Evolutionary conservation across 2,888 invertebrate species (phyloP), one percentile per base, ranked within the genome.

Genomic region (Cantharis rufa): DNA sequence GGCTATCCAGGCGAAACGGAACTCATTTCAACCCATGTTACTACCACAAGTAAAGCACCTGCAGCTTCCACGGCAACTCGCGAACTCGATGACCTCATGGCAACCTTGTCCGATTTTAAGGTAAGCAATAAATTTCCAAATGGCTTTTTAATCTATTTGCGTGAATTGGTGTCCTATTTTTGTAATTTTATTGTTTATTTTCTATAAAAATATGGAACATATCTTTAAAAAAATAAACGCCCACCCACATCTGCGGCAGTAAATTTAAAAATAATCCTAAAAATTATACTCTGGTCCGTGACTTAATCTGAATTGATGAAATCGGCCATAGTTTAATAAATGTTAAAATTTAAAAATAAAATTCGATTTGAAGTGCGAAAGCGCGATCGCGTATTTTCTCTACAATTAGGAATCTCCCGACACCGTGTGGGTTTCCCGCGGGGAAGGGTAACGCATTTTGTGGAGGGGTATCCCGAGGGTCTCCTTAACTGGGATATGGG

Each of bases 11-110:
- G 92, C 87, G 78, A 90, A 88, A 81, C 91, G 86, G 70, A 91
- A 89, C 84, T 88, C 70, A 83, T 88, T 70, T 87, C 92, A 21
- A 90, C 91, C 81, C 91, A 92, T 80, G 89, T 91, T 80, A 91
- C 91, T 15, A 90, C 91, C 66, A 90, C 86, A 3, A 83, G 84
- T 61, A 81, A 86, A 16, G 84, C 86, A 9, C 84, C 83, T 15
- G 86, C 87, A 75, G 95, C 97, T 18, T 97, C 97, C 72, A 94
- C 95, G 78, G 98, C 98, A 48, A 98, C 98, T 18, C 94, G 94
- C 88, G 98, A 98, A 87, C 91, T 98, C 78, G 98, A 98, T 86
- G 98, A 98, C 86, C 91, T 98, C 79, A 98, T 98, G 98, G 96
- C 96, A 1, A 96, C 97, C 7, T 90, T 98, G 11, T 97, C 97